A percentile compares a stretch with the other conserved stretches of the same genome.
Conservation (phyloP, 2,113 vertebrate species). For the Xenus cinereus region DNA sequence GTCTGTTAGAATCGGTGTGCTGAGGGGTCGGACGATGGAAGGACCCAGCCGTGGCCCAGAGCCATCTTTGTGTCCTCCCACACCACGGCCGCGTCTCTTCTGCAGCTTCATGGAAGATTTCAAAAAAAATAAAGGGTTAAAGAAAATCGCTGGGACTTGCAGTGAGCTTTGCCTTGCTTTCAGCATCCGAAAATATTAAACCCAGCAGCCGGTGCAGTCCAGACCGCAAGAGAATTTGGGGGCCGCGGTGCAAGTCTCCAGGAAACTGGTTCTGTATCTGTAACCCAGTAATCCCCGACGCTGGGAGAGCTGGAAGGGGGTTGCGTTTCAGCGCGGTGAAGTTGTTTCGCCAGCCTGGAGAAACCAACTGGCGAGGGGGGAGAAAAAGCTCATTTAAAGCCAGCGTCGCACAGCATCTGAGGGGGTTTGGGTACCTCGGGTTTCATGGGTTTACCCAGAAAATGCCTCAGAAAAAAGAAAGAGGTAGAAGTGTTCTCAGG, state of each 20-base stretch:
- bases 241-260: background rate
- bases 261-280: background rate
- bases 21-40: background rate
- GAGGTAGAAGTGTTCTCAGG: background rate
- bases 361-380: fast-evolving
- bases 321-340: background rate
- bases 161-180: background rate
- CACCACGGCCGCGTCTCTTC: fast-evolving
- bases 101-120: background rate
- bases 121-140: background rate
- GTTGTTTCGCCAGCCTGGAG: background rate
- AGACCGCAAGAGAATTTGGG: slow-evolving; percentile 10
- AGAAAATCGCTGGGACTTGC: background rate
- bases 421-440: background rate
- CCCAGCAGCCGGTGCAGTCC: background rate
- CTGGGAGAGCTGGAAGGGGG: background rate
- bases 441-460: background rate
- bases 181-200: background rate
- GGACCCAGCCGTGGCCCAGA: background rate
- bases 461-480: background rate
- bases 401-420: background rate
- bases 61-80: background rate
- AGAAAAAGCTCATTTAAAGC: background rate
- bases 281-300: background rate
- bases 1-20: background rate